Conservation (phyloP, 2,113 vertebrate genomes). For the Lepus americanus region DNA sequence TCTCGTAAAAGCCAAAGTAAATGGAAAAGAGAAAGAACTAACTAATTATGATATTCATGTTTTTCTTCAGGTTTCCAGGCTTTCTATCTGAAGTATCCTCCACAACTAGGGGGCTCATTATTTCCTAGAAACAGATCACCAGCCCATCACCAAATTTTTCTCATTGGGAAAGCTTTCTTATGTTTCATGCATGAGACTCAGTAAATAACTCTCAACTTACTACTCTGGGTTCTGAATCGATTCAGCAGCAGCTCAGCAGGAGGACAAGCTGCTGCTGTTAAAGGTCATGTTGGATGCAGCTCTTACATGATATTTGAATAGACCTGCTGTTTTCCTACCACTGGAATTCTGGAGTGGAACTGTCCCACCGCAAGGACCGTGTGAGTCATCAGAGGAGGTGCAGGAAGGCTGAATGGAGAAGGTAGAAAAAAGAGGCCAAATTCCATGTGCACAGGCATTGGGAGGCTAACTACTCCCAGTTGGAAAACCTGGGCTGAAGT, state of each 20-base stretch:
- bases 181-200: background rate
- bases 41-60: background rate
- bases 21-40: background rate
- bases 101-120: background rate
- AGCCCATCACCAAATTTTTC: background rate
- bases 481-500: background rate
- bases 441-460: background rate
- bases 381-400: background rate
- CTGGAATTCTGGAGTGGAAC: background rate
- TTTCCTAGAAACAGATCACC: background rate
- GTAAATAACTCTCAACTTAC: background rate
- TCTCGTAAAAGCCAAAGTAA: slow-evolving; percentile 31
- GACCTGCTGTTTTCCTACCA: background rate
- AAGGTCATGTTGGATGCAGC: background rate
- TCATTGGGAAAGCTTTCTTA: background rate
- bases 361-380: background rate
- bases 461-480: background rate
- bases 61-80: background rate
- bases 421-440: background rate
- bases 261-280: background rate
- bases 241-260: background rate
- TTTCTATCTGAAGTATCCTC: slow-evolving; percentile 41
- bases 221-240: background rate
- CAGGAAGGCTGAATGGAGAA: background rate
- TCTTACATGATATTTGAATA: background rate